Evolutionary conservation across 1,140 invertebrate species (phyloP), one percentile per base, ranked within the genome.

Genomic region (Penaeus vannamei): DNA sequence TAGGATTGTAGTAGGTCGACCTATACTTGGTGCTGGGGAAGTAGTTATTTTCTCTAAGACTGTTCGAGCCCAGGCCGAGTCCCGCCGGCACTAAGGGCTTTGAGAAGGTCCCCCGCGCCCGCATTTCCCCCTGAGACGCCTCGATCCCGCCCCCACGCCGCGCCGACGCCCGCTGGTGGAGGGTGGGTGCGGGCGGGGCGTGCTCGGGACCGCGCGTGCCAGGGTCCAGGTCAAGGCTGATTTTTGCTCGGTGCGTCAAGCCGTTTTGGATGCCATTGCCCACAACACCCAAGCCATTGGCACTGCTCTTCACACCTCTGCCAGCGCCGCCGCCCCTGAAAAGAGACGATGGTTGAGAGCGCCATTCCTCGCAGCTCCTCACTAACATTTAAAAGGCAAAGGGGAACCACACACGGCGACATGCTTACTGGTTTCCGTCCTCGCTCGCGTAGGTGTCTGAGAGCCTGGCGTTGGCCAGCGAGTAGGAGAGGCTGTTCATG

Each of bases 191-290:
- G 29, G 42, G 69, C n/a, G 26, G 29, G 61, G 87, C 26, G n/a
- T n/a, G 66, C 17, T 89, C 60, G 69, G 36, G 26, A 42, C 69
- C 53, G 26, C 72, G 79, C 66, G 69, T 84, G 66, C 81, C 87
- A 59, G 83, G 72, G 60, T 89, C 87, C n/a, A 89, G 82, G 72
- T 89, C 72, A 46, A 89, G 87, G 29, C 53, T 64, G 29, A 89
- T 84, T 64, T 89, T 89, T 23, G 87, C 36, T 53, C 87, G 87
- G 87, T 89, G 46, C 69, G 69, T 61, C 61, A 62, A 87, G 23
- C 86, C 86, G 61, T 87, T 89, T 53, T 89, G 82, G 64, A 17
- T 84, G 81, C 32, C 79, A 42, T 64, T 62, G 53, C 36, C 62
- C 42, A 12, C 26, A 23, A 36, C 53, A n/a, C 81, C 60, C 26